A percentile compares a stretch with the other conserved stretches of the same genome.
Conservation (phyloP, 2,888 invertebrate genomes). For the Arrhopalites spinosus region DNA sequence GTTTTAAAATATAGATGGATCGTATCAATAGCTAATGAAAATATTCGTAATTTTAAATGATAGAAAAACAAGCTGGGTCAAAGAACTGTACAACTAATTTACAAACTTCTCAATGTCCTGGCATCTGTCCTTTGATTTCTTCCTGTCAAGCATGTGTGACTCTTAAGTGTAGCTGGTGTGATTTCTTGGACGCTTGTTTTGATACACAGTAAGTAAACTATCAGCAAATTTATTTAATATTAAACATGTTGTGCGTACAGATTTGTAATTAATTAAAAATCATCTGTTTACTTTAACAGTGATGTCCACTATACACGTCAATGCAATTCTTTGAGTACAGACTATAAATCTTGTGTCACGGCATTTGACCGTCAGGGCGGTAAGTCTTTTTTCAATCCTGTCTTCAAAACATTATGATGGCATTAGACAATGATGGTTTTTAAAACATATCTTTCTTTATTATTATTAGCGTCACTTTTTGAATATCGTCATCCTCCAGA, state of each 20-base stretch:
- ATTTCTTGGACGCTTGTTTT: slow-evolving; percentile 73
- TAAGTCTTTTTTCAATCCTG: no score
- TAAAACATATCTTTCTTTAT: no score
- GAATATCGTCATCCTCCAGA: slow-evolving; percentile 87
- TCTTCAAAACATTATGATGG: no score
- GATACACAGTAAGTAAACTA: no score
- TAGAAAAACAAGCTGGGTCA: slow-evolving; percentile 80
- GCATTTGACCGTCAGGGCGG: slow-evolving; percentile 75
- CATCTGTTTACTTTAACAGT: no score
- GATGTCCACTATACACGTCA: slow-evolving; percentile 29
- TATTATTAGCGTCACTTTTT: slow-evolving; percentile 71
- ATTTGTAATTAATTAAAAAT: no score
- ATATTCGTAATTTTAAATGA: no score
- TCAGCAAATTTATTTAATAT: no score
- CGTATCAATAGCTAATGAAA: no score
- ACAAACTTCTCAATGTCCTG: slow-evolving; percentile 84
- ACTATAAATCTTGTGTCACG: slow-evolving; percentile 88
- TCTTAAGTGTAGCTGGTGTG: slow-evolving; percentile 83
- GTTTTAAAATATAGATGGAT: no score
- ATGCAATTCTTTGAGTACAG: slow-evolving; percentile 71
- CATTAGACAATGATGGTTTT: no score
- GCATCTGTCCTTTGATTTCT: slow-evolving; percentile 84
- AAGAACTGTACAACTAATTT: slow-evolving; percentile 84
- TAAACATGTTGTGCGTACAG: no score
- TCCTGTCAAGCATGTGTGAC: slow-evolving; percentile 90